phyloP scores from a whole-genome alignment of 2,797 vertebrate genomes.

The Xyrichtys novacula region DNA sequence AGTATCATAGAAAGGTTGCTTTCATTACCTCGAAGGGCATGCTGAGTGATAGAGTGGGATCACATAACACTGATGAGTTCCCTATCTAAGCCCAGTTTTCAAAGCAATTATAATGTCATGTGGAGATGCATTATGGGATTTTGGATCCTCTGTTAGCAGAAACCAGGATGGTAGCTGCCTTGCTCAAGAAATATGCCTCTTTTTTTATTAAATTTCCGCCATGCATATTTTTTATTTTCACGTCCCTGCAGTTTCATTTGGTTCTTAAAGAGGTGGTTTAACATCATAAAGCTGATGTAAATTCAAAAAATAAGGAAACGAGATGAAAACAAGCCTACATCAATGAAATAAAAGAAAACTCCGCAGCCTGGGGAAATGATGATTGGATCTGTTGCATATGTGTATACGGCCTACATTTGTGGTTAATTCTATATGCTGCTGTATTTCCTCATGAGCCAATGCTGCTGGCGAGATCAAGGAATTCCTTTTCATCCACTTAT shows the following conservation, averaged over 20 bases:
- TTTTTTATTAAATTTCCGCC: slow-evolving; percentile 55
- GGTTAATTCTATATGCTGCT: not conserved
- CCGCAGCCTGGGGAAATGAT: slow-evolving; percentile 20
- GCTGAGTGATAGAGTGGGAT: slow-evolving; percentile 52
- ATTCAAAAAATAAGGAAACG: slow-evolving; percentile 10
- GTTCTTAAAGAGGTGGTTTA: slow-evolving; percentile 11
- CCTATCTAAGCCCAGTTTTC: slow-evolving; percentile 65
- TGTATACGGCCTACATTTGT: not conserved
- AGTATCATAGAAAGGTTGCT: slow-evolving; percentile 74
- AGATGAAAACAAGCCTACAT: slow-evolving; percentile 12
- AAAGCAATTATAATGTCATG: slow-evolving; percentile 71
- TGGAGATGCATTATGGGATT: slow-evolving; percentile 67
- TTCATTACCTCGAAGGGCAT: slow-evolving; percentile 78
- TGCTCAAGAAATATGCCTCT: slow-evolving; percentile 42
- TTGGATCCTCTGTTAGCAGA: slow-evolving; percentile 45
- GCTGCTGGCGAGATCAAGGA: slow-evolving; percentile 52
- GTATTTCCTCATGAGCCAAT: slow-evolving; percentile 38
- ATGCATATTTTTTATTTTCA: slow-evolving; percentile 33
- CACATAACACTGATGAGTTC: slow-evolving; percentile 49
- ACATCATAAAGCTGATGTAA: slow-evolving; percentile 3
- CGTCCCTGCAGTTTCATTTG: slow-evolving; percentile 23
- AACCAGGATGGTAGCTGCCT: slow-evolving; percentile 34
- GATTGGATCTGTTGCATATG: not conserved
- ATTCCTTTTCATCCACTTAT: slow-evolving; percentile 74
- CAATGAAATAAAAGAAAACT: slow-evolving; percentile 29